Conservation (phyloP, 2,113 vertebrate genomes). For the Rutilus rutilus region DNA sequence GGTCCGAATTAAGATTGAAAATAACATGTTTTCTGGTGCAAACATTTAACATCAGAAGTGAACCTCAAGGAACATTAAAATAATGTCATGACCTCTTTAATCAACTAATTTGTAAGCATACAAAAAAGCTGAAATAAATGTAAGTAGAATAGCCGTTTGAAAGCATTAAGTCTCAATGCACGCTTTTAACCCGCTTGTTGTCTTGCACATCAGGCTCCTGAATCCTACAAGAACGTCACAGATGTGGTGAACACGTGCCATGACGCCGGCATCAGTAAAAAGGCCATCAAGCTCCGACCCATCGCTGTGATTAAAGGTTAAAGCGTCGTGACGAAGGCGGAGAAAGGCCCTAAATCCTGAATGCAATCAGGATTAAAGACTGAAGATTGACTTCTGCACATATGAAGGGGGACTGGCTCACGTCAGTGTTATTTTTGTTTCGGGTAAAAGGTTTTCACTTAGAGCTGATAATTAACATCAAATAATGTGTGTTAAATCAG, state of each 20-base stretch:
- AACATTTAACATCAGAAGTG: too few species aligned
- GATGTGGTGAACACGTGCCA: conserved; percentile 98
- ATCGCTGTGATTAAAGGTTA: conserved; percentile 98
- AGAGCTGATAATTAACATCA: too few species aligned
- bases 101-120: too few species aligned
- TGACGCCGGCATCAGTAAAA: conserved; percentile 95
- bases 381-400: neutral
- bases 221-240: conserved; percentile 97
- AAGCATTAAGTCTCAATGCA: neutral
- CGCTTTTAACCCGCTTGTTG: neutral
- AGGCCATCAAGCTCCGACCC: conserved; percentile 95
- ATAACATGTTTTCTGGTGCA: too few species aligned
- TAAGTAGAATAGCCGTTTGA: neutral
- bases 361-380: too few species aligned
- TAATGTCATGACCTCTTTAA: too few species aligned
- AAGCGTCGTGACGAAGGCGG: conserved; percentile 15
- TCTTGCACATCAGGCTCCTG: conserved; percentile 82
- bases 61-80: too few species aligned
- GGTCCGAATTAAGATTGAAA: too few species aligned
- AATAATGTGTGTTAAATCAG: neutral
- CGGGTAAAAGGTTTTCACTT: neutral
- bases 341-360: too few species aligned
- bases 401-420: neutral
- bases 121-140: too few species aligned
- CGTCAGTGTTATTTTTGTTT: neutral